phyloP scores from a whole-genome alignment of 1,140 invertebrate species.

The Sycophaga agraensis region DNA sequence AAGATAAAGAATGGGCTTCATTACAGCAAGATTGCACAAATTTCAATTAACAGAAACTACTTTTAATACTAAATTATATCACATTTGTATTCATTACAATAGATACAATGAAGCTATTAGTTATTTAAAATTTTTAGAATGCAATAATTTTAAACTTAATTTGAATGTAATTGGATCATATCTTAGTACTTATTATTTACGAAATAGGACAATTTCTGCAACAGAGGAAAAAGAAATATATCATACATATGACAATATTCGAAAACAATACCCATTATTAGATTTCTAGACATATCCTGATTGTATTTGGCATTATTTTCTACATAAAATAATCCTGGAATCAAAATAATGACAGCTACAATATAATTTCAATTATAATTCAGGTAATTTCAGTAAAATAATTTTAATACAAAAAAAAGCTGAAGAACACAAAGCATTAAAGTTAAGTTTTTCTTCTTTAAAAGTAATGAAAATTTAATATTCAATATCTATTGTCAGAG shows the following conservation, averaged over 20 bases:
- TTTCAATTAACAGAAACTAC: slow-evolving; percentile 48
- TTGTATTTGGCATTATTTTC: too few relatives aligned
- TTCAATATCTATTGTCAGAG: slow-evolving; percentile 50
- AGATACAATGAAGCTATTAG: slow-evolving; percentile 58
- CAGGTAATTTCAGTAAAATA: background rate
- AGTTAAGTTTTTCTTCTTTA: background rate
- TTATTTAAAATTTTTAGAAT: slow-evolving; percentile 62
- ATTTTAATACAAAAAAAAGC: background rate
- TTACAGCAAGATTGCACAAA: slow-evolving; percentile 25
- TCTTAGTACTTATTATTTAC: slow-evolving; percentile 40
- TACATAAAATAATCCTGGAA: slow-evolving; percentile 34
- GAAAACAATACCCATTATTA: too few relatives aligned
- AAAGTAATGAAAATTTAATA: background rate
- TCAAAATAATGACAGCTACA: slow-evolving; percentile 35
- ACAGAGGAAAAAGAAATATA: slow-evolving; percentile 61
- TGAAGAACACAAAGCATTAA: too few relatives aligned
- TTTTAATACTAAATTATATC: slow-evolving; percentile 62
- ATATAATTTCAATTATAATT: slow-evolving; percentile 44
- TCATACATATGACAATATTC: slow-evolving; percentile 57
- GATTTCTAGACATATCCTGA: too few relatives aligned
- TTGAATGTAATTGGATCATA: slow-evolving; percentile 60
- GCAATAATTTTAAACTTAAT: slow-evolving; percentile 54
- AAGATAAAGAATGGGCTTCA: slow-evolving; percentile 29
- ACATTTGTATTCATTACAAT: slow-evolving; percentile 49
- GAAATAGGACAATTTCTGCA: slow-evolving; percentile 48